A percentile compares a stretch with the other conserved stretches of the same genome.
Evolutionary conservation across 2,888 invertebrate species (phyloP).

Genomic region (Synergus itoensis): DNA sequence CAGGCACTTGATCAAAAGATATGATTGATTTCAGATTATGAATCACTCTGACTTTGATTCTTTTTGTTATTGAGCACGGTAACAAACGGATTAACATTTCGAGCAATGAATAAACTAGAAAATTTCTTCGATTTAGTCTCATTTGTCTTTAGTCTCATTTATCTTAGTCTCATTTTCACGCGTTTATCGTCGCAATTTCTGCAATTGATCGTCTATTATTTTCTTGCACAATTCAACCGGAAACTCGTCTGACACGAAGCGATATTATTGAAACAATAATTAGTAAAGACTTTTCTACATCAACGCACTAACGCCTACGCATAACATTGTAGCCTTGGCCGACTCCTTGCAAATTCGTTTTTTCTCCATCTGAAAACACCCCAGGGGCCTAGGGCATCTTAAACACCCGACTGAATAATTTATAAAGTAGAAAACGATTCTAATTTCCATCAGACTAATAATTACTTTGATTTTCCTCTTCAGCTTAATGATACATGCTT

Average conservation of each 20-base stretch:
- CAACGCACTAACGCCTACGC: constrained; percentile 3
- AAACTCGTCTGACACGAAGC: constrained; percentile 7
- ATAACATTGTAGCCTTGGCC: constrained; percentile 16
- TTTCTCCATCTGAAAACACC: constrained; percentile 11
- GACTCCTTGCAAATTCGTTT: constrained; percentile 20
- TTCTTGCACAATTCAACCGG: not conserved
- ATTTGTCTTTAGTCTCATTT: not conserved
- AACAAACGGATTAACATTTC: no score
- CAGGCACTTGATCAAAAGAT: not conserved
- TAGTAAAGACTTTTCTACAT: not conserved
- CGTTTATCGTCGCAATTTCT: not conserved
- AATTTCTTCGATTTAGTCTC: not conserved
- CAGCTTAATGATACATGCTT: no score
- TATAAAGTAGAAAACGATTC: not conserved
- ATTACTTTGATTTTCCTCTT: not conserved
- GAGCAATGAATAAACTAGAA: not conserved
- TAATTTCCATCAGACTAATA: constrained; percentile 9
- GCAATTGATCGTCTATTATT: not conserved
- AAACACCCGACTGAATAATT: constrained; percentile 20
- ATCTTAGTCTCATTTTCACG: not conserved
- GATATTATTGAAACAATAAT: constrained; percentile 15
- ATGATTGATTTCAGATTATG: constrained; percentile 5
- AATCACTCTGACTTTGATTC: not conserved
- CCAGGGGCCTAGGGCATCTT: not conserved
- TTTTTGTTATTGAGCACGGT: not conserved